Conservation (phyloP, 2,797 vertebrate genomes). For the Halcyon smyrnensis region DNA sequence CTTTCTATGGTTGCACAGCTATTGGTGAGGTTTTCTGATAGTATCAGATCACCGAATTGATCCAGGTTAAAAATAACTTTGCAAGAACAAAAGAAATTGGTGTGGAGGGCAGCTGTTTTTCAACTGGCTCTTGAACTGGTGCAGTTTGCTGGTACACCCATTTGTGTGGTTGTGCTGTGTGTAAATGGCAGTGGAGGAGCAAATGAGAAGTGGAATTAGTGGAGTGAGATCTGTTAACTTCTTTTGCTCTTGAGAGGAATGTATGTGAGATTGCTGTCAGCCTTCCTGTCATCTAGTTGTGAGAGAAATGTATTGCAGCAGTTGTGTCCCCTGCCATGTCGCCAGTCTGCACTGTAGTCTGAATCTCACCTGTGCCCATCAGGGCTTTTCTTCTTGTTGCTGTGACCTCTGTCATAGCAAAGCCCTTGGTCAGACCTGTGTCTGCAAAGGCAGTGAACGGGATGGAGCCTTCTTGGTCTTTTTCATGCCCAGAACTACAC, state of each 20-base stretch:
- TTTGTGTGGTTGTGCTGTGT: neutral
- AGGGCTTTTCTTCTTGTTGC: neutral
- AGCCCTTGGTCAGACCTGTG: neutral
- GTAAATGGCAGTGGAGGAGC: fast-evolving
- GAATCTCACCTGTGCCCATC: fast-evolving
- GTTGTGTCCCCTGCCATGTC: fast-evolving
- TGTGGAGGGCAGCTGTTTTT: neutral
- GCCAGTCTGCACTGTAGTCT: neutral
- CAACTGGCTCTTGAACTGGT: neutral
- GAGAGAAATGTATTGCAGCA: neutral
- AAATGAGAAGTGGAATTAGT: neutral
- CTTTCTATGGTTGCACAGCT: neutral
- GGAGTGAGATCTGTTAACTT: neutral
- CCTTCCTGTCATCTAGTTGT: neutral
- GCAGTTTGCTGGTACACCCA: fast-evolving
- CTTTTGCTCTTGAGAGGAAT: neutral
- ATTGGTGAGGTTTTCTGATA: neutral
- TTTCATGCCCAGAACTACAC: neutral
- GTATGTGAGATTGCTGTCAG: fast-evolving
- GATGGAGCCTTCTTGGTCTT: fast-evolving
- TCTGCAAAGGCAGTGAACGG: fast-evolving
- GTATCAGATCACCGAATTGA: neutral
- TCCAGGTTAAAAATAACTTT: neutral
- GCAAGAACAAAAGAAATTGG: neutral
- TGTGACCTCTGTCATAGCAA: fast-evolving